phyloP scores from a whole-genome alignment of 2,113 vertebrate genomes.

The Megaptera novaeangliae region DNA sequence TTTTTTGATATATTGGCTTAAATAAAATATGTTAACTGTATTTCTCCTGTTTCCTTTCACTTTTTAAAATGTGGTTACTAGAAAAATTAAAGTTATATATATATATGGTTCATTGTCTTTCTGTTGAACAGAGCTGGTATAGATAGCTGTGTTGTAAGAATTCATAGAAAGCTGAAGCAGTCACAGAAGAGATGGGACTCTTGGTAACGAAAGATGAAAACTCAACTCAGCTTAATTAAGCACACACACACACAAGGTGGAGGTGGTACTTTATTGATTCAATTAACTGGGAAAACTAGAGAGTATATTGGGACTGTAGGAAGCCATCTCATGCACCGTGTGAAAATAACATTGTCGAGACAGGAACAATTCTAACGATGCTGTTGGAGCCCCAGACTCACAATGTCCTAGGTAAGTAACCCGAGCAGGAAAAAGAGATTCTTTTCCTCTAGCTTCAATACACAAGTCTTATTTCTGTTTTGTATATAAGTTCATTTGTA shows the following conservation, averaged over 20 bases:
- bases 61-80: not conserved
- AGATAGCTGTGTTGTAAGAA: not conserved
- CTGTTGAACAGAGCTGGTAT: not conserved
- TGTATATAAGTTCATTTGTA: not conserved
- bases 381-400: not conserved
- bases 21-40: constrained; percentile 20
- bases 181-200: not conserved
- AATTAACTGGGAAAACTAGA: not conserved
- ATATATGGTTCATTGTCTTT: not conserved
- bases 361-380: not conserved
- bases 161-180: not conserved
- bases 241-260: not conserved
- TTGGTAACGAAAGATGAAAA: constrained; percentile 18
- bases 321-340: not conserved
- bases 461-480: not conserved
- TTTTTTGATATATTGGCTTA: constrained; percentile 11
- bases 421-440: not conserved
- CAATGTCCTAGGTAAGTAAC: not conserved
- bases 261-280: not conserved
- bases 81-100: constrained; percentile 9
- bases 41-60: not conserved
- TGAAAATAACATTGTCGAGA: not conserved
- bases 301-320: not conserved
- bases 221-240: not conserved
- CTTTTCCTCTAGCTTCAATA: not conserved